Percentiles rank a stretch among this genome's conserved stretches.
Conservation (phyloP, 2,113 vertebrate species). For the Triplophysa dalaica region DNA sequence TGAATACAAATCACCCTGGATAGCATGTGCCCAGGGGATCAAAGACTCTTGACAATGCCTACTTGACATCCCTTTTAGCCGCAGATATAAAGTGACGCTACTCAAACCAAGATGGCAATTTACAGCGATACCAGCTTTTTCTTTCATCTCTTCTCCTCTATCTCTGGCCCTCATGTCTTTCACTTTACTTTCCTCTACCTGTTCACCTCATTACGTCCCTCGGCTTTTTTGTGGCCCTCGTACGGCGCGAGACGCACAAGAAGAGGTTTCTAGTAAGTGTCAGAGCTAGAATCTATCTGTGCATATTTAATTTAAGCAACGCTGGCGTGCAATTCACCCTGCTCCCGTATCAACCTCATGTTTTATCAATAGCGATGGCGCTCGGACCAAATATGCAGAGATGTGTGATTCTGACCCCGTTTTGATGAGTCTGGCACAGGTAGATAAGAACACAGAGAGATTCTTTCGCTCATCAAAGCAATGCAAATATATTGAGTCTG, state of each 20-base stretch:
- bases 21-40: slow-evolving; percentile 6
- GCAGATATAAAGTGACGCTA: slow-evolving; percentile 5
- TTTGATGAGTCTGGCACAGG: slow-evolving; percentile 28
- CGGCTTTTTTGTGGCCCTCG: neutral
- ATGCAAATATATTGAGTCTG: slow-evolving; percentile 36
- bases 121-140: slow-evolving; percentile 25
- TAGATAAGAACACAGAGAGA: slow-evolving; percentile 6
- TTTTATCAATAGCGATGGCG: slow-evolving; percentile 3
- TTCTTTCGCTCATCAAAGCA: slow-evolving; percentile 38
- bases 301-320: neutral
- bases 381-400: slow-evolving; percentile 9
- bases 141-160: slow-evolving; percentile 7
- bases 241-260: neutral
- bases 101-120: slow-evolving; percentile 1
- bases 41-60: neutral
- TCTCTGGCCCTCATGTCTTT: slow-evolving; percentile 12
- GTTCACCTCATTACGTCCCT: slow-evolving; percentile 10
- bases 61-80: slow-evolving; percentile 26
- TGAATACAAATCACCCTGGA: slow-evolving; percentile 20
- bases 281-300: neutral
- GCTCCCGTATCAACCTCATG: neutral
- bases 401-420: slow-evolving; percentile 11
- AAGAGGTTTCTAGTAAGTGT: neutral
- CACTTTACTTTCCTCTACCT: neutral
- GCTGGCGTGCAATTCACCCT: neutral